A percentile compares a stretch with the other conserved stretches of the same genome.
These are phyloP conservation scores for Drosophila paranaensis DNA, from an alignment of 2,888 invertebrate species.

Conservation along the genomic window DNA sequence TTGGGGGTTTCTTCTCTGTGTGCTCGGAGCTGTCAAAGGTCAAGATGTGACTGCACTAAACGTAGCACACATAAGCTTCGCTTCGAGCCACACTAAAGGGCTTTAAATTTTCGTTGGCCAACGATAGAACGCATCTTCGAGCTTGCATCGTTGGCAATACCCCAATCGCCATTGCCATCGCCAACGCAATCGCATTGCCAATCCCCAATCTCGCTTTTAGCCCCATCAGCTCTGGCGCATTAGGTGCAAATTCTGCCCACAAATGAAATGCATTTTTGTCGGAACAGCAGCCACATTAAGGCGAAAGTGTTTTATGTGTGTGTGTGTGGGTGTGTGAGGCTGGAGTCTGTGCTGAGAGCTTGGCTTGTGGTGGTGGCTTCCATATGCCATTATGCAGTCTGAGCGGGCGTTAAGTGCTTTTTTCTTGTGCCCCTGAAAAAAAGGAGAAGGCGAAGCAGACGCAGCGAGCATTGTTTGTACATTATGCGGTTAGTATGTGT, in stretches of 20 bases:
- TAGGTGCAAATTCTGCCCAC: constrained; percentile 57
- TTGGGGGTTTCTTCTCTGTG: neutral
- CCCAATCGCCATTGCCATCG: too few relatives aligned
- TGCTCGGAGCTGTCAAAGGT: constrained; percentile 47
- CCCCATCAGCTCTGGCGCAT: constrained; percentile 53
- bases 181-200: constrained; percentile 34
- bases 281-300: constrained; percentile 58
- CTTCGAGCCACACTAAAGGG: constrained; percentile 40
- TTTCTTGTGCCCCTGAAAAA: constrained; percentile 52
- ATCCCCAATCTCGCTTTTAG: constrained; percentile 41
- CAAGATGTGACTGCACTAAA: constrained; percentile 40
- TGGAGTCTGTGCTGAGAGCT: neutral
- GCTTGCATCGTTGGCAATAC: constrained; percentile 18
- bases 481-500: constrained; percentile 17
- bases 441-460: constrained; percentile 14
- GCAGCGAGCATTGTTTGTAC: constrained; percentile 56
- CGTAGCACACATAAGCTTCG: constrained; percentile 22
- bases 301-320: constrained; percentile 47
- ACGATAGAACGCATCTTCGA: constrained; percentile 40
- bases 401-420: constrained; percentile 66
- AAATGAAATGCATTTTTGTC: constrained; percentile 74
- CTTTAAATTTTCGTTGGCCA: constrained; percentile 35
- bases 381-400: constrained; percentile 51
- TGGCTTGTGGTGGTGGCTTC: constrained; percentile 1
- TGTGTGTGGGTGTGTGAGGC: neutral